Base-by-base conservation (phyloP, 2,888 invertebrate species). In the Gastrophysa polygoni region DNA sequence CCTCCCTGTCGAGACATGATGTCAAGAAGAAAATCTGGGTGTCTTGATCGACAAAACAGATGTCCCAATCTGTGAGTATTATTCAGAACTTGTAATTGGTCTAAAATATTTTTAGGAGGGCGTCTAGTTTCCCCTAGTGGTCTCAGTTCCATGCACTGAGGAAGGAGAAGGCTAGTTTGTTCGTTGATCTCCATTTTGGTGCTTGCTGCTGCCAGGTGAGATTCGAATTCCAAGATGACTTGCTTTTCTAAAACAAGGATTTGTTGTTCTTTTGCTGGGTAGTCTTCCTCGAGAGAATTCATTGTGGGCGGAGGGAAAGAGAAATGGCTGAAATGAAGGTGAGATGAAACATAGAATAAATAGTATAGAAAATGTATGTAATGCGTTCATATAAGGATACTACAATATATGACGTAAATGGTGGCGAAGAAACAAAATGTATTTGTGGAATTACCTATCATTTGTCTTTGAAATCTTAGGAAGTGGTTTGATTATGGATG, bases 21-120 rank as follows among this genome's bases (percentile, higher is more conserved):
- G 76, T 96, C 94, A 67, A 97, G 82, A 28, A 98, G 85, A 75
- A 98, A 90, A 78, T 98, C 97, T 0, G 97, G 97, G 78, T 92
- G 91, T 8, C 98, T 86, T 59, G 91, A 92, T 2, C 91, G 86
- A 78, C 97, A 98, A 68, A 98, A 84, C 75, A 95, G 84, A 81
- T 95, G 93, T 2, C 97, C 96, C 60, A 98, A 85, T 52, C 92
- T 89, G 72, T 95, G 88, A 8, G 88, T 87, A 24, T 88, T 84
- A 81, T 94, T 96, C 44, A 95, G 81, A 21, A 87, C 83, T 77
- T 91, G 90, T 38, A 98, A 82, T 68, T 92, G 90, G 59, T 96
- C 95, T 34, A 96, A 81, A 11, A 95, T 86, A 0, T 70, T 78
- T 66, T 85, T 85, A 0, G 96, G 95, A 0, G 96, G 96, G 63